Base-by-base conservation (phyloP, 2,888 invertebrate genomes). In the Argyresthia goedartella region DNA sequence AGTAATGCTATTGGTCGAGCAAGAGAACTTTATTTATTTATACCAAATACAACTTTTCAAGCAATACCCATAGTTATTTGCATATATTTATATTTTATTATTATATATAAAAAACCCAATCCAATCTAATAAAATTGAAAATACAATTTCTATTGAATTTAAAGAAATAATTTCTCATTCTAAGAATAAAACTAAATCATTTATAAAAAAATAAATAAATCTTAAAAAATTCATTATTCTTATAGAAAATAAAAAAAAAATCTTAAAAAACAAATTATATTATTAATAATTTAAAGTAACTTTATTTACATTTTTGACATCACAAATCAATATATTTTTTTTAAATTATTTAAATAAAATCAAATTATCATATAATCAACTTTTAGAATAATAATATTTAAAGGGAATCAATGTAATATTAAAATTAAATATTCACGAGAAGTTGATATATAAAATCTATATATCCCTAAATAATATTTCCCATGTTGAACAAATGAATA, bases 261-360 rank as follows among this genome's bases (percentile, higher is more conserved):
- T 60, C 76, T 80, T 74, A 88, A 68, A 74, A 73, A 80, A 87
- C 79, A 88, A 84, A 87, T 78, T 59, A 76, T 82, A 71, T 79
- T 73, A 72, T 79, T 77, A 65, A 78, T 80, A 75, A 88, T 73
- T 69, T 87, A 87, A 89, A 85, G 81, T 86, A 79, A 80, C 61
- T 58, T n/a, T 25, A 51, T 33, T 76, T 82, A 88, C 76, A 89
- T 89, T 84, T 76, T 85, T 89, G 87, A 89, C 54, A 64, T 87
- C 90, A 91, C 90, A 91, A 90, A 89, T 89, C 88, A 89, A n/a
- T n/a, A 88, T 77, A 88, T 90, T 91, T 90, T 50, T 89, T 59
- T 80, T 90, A 89, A 91, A 91, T 88, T 90, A 90, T 85, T 88
- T 88, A 89, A 89, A 75, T 82, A 82, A 75, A 88, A 73, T 67